Evolutionary conservation across 2,888 invertebrate species (phyloP).

Genomic region (Xestia c-nigrum): DNA sequence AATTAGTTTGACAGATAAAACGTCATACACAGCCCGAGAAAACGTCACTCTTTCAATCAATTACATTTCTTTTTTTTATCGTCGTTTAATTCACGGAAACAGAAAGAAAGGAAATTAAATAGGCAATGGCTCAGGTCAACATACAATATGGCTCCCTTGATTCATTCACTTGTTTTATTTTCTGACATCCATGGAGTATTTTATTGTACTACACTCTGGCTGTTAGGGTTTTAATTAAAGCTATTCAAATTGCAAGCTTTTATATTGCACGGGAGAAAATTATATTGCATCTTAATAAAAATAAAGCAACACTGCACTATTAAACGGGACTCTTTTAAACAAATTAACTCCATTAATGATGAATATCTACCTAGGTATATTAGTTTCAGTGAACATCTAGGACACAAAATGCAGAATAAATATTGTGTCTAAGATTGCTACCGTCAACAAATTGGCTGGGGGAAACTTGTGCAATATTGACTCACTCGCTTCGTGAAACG

Average conservation of each 20-base stretch:
- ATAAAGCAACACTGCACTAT: not conserved
- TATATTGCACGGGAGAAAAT: not conserved
- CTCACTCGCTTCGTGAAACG: constrained; percentile 12
- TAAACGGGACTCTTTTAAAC: not conserved
- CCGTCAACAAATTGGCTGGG: constrained; percentile 20
- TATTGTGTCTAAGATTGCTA: constrained; percentile 30
- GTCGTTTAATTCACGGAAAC: not conserved
- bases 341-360: not conserved
- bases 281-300: constrained; percentile 10
- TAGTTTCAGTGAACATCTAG: constrained; percentile 14
- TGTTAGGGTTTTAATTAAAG: constrained; percentile 45
- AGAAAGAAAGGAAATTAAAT: not conserved
- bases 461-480: constrained; percentile 35
- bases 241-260: constrained; percentile 23
- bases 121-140: not conserved
- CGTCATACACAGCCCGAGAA: not conserved
- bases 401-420: constrained; percentile 22
- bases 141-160: constrained; percentile 7
- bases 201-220: constrained; percentile 27
- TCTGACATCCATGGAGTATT: constrained; percentile 6
- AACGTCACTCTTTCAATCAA: not conserved
- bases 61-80: constrained; percentile 11
- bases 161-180: constrained; percentile 23
- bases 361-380: not conserved
- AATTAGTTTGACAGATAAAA: constrained; percentile 9